A percentile compares a stretch with the other conserved stretches of the same genome.
Evolutionary conservation across 2,888 invertebrate genomes (phyloP).

Genomic region (Sinhomidia bicolor): DNA sequence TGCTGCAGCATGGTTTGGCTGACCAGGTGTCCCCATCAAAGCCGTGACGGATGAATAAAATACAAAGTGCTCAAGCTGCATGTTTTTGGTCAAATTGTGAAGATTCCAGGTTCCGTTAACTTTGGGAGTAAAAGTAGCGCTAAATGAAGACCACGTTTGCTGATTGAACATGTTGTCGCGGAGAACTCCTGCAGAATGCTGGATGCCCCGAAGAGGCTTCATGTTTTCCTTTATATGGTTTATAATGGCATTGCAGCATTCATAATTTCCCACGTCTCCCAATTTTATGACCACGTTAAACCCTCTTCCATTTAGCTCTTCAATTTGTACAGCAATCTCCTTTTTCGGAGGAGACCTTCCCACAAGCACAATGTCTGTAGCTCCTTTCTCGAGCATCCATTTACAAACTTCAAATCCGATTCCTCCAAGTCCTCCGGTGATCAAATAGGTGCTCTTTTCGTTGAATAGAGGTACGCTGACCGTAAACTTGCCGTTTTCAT

Average conservation of each 20-base stretch:
- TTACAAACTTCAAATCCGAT: background rate
- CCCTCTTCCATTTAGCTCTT: no score
- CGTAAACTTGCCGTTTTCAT: background rate
- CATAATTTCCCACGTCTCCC: background rate
- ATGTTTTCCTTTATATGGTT: no score
- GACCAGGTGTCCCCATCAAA: background rate
- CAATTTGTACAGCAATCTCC: background rate
- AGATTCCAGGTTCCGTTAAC: conserved; percentile 6
- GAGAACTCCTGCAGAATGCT: conserved; percentile 17
- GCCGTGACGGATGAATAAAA: background rate
- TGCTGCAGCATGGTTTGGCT: conserved; percentile 1
- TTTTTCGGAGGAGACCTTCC: background rate
- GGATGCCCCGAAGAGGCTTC: background rate
- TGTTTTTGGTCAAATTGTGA: background rate
- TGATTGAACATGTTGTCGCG: background rate
- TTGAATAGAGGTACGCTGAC: background rate
- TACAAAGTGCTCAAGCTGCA: background rate
- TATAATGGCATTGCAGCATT: background rate
- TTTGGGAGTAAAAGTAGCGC: background rate
- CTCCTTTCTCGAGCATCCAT: background rate
- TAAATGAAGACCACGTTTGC: background rate
- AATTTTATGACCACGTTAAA: no score
- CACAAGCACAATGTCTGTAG: background rate
- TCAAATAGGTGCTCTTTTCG: background rate
- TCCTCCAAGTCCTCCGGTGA: background rate